These are phyloP conservation scores for Actinernus sp. DNA, from an alignment of 92 coral and sea anemone species.

Conservation along the genomic window DNA sequence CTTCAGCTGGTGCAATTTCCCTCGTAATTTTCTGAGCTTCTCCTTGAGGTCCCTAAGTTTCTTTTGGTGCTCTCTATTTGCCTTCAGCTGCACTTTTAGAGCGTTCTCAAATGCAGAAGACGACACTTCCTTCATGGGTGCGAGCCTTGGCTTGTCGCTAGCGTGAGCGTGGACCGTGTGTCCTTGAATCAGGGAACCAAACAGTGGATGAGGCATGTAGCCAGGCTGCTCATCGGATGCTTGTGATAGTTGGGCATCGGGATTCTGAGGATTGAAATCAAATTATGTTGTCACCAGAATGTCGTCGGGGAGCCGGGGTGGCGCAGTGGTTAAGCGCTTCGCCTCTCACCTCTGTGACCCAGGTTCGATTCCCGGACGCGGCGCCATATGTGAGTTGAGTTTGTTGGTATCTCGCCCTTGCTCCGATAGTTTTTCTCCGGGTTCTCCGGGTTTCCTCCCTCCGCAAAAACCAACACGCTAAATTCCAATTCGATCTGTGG, in stretches of 20 bases:
- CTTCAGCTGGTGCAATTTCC: constrained; percentile 64
- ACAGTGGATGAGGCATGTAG: constrained; percentile 50
- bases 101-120: constrained; percentile 73
- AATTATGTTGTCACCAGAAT: too few species aligned
- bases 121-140: constrained; percentile 34
- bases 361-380: too few species aligned
- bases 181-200: constrained; percentile 78
- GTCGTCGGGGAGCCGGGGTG: too few species aligned
- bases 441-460: too few species aligned
- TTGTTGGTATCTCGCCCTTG: too few species aligned
- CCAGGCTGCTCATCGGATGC: constrained; percentile 69
- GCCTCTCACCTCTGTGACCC: too few species aligned
- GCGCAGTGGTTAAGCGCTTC: too few species aligned
- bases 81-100: constrained; percentile 76
- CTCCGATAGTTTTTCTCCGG: too few species aligned
- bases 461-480: too few species aligned
- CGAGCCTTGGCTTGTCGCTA: constrained; percentile 89
- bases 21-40: constrained; percentile 79
- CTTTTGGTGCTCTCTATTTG: constrained; percentile 77
- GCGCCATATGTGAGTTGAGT: too few species aligned
- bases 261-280: too few species aligned
- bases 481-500: too few species aligned
- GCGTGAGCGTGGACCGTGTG: constrained; percentile 97
- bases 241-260: constrained; percentile 60
- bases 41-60: constrained; percentile 75